Evolutionary conservation across 2,888 invertebrate genomes (phyloP).

Genomic region (Alcis repandata): DNA sequence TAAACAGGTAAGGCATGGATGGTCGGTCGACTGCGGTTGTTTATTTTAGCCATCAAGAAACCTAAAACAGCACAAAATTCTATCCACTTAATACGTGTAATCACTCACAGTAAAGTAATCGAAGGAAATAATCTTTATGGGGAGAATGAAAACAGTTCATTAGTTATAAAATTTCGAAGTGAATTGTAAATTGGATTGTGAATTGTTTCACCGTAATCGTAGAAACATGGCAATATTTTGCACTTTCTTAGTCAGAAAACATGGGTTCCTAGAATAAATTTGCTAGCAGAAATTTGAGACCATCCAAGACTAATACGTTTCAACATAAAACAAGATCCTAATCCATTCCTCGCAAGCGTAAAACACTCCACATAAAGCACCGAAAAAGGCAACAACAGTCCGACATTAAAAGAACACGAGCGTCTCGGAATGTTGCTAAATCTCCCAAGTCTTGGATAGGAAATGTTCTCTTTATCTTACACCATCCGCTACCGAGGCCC

Average conservation of each 20-base stretch:
- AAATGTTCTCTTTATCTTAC: slow-evolving; percentile 86
- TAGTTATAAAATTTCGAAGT: too few relatives aligned
- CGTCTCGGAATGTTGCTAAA: slow-evolving; percentile 79
- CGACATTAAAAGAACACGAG: slow-evolving; percentile 67
- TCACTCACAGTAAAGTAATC: too few relatives aligned
- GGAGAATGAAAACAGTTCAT: too few relatives aligned
- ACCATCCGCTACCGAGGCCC: slow-evolving; percentile 83
- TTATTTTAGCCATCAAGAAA: too few relatives aligned
- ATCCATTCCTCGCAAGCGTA: slow-evolving; percentile 28
- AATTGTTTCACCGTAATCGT: too few relatives aligned
- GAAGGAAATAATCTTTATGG: too few relatives aligned
- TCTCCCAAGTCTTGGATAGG: slow-evolving; percentile 82
- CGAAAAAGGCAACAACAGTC: slow-evolving; percentile 55
- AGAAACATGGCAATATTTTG: too few relatives aligned
- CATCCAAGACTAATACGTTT: background rate
- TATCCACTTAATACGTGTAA: too few relatives aligned
- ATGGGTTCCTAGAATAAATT: background rate
- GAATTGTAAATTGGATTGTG: too few relatives aligned
- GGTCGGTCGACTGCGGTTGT: too few relatives aligned
- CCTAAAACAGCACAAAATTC: too few relatives aligned
- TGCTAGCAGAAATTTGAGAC: background rate
- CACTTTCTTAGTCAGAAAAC: background rate
- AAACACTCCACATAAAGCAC: slow-evolving; percentile 36
- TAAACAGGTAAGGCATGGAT: too few relatives aligned
- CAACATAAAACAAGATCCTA: slow-evolving; percentile 16